Percentiles rank a stretch among this genome's conserved stretches.
These are phyloP conservation scores for Sparidentex hasta DNA, from an alignment of 2,797 vertebrate species.

Conservation along the genomic window DNA sequence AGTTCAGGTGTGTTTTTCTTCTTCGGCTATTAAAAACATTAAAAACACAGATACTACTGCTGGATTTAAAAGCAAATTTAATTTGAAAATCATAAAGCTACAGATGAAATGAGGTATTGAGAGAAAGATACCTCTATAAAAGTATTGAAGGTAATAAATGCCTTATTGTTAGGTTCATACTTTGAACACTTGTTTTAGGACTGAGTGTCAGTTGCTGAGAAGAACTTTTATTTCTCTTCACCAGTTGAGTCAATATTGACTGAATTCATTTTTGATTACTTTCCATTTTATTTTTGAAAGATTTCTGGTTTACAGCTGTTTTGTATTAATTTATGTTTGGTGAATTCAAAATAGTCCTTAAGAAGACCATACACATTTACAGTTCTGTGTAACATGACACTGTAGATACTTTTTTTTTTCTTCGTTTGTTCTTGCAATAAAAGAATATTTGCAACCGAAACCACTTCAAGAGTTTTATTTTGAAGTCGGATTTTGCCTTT, in stretches of 20 bases:
- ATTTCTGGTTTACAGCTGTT: background rate
- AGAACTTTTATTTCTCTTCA: background rate
- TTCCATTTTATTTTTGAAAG: background rate
- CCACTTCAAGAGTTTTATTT: constrained; percentile 54
- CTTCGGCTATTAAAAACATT: background rate
- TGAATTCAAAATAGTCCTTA: background rate
- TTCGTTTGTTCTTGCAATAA: constrained; percentile 32
- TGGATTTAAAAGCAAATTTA: background rate
- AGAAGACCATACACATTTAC: background rate
- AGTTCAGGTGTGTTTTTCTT: background rate
- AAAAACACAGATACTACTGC: background rate
- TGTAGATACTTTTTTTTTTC: background rate
- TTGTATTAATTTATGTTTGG: constrained; percentile 35
- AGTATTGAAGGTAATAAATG: background rate
- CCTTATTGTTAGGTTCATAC: background rate
- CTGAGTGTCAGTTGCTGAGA: background rate
- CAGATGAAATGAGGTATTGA: background rate
- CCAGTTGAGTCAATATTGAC: background rate
- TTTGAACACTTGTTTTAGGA: background rate
- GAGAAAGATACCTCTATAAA: background rate
- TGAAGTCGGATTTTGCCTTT: constrained; percentile 25
- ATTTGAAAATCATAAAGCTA: background rate
- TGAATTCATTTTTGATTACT: background rate
- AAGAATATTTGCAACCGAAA: constrained; percentile 23
- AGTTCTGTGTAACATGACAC: background rate